These are phyloP conservation scores for Drosophila mimica DNA, from an alignment of 2,888 invertebrate species.

Conservation along the genomic window DNA sequence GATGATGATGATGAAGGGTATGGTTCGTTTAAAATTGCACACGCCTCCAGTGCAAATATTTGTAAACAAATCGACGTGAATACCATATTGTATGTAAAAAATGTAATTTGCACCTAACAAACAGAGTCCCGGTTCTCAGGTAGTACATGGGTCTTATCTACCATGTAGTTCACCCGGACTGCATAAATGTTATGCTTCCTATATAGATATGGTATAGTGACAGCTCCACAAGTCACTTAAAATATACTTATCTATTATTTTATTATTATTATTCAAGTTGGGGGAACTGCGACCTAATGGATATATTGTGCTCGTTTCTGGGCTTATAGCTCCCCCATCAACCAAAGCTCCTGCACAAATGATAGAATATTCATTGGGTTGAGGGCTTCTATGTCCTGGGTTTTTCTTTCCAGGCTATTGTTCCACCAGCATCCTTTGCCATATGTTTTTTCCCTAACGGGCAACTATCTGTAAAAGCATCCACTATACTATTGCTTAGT, in stretches of 20 bases:
- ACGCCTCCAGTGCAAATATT: slow-evolving; percentile 23
- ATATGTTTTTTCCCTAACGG: no score
- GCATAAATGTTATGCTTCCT: slow-evolving; percentile 1
- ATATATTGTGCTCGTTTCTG: no score
- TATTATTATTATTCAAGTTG: no score
- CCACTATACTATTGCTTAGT: no score
- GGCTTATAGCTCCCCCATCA: no score
- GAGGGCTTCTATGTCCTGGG: no score
- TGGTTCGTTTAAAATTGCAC: slow-evolving; percentile 2
- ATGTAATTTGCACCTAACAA: slow-evolving; percentile 27
- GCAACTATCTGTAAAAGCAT: no score
- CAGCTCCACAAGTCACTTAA: slow-evolving; percentile 12
- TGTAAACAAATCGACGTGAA: slow-evolving; percentile 37
- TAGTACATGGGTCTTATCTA: slow-evolving; percentile 3
- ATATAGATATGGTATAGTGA: slow-evolving; percentile 13
- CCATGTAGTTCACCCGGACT: neutral
- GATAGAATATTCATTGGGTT: no score
- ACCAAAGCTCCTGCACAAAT: no score
- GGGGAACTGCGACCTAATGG: no score
- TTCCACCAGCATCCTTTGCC: no score
- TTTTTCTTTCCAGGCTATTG: no score
- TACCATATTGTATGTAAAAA: slow-evolving; percentile 20
- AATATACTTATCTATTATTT: slow-evolving; percentile 16
- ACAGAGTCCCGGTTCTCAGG: neutral
- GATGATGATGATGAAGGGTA: neutral